These are phyloP conservation scores for Micronycteris hirsuta DNA, from an alignment of 2,113 vertebrate genomes.

Conservation along the genomic window DNA sequence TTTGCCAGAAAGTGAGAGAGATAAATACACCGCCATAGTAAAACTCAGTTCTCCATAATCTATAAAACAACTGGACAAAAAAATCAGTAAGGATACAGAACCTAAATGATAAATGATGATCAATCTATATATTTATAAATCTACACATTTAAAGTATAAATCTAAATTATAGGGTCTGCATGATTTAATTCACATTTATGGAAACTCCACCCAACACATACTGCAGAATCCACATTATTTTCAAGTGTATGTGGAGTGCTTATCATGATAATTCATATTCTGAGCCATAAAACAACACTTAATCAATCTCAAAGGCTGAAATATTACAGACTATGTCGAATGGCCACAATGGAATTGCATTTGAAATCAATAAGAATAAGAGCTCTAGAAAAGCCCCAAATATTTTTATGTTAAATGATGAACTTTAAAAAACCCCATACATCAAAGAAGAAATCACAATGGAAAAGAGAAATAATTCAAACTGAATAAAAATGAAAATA, in stretches of 20 bases:
- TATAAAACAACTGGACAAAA: neutral
- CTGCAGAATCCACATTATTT: neutral
- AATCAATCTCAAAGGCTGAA: neutral
- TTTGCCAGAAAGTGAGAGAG: neutral
- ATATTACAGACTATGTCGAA: neutral
- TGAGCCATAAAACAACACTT: neutral
- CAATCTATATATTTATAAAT: neutral
- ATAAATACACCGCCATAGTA: neutral
- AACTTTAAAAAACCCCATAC: slow-evolving; percentile 4
- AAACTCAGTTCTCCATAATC: neutral
- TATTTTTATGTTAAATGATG: slow-evolving; percentile 14
- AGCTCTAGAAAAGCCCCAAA: neutral
- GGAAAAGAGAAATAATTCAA: slow-evolving; percentile 20
- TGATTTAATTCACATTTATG: neutral
- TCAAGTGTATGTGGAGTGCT: neutral
- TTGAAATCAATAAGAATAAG: neutral
- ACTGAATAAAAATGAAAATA: slow-evolving; percentile 35
- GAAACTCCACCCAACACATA: neutral
- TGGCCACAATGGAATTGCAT: neutral
- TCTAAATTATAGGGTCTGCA: neutral
- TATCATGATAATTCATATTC: neutral
- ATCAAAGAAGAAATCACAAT: neutral
- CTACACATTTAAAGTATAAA: neutral
- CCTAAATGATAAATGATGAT: neutral
- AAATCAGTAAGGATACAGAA: neutral